phyloP scores from a whole-genome alignment of 1,140 invertebrate species.

The Caligus rogercresseyi region DNA sequence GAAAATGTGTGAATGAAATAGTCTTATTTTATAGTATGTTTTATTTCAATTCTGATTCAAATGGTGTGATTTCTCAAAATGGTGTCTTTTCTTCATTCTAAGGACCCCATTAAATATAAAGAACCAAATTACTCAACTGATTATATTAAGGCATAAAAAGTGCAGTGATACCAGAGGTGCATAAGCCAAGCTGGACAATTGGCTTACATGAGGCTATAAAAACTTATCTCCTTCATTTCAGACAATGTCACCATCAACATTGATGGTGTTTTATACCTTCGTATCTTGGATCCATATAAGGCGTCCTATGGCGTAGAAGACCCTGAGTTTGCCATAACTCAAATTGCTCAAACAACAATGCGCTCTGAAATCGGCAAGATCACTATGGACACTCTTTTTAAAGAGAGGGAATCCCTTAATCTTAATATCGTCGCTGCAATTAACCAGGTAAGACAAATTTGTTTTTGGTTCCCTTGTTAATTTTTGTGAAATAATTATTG shows the following conservation, averaged over 20 bases:
- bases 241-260: slow-evolving; percentile 93
- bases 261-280: slow-evolving; percentile 90
- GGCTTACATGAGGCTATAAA: neutral
- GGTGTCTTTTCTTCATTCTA: no score
- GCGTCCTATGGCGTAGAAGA: slow-evolving; percentile 98
- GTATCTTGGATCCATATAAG: slow-evolving; percentile 81
- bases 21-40: no score
- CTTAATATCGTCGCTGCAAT: slow-evolving; percentile 89
- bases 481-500: no score
- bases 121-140: no score
- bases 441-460: slow-evolving; percentile 93
- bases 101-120: no score
- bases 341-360: slow-evolving; percentile 98
- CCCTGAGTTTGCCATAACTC: slow-evolving; percentile 96
- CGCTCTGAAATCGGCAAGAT: slow-evolving; percentile 95
- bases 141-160: no score
- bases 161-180: no score
- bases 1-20: no score
- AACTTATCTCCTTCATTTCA: slow-evolving; percentile 20
- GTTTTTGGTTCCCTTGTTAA: slow-evolving; percentile 97
- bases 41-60: no score
- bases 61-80: no score
- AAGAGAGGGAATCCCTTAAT: slow-evolving; percentile 87
- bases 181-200: no score
- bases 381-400: slow-evolving; percentile 72